Base-by-base conservation (phyloP, 1,140 invertebrate genomes). In the Amphibalanus amphitrite region DNA sequence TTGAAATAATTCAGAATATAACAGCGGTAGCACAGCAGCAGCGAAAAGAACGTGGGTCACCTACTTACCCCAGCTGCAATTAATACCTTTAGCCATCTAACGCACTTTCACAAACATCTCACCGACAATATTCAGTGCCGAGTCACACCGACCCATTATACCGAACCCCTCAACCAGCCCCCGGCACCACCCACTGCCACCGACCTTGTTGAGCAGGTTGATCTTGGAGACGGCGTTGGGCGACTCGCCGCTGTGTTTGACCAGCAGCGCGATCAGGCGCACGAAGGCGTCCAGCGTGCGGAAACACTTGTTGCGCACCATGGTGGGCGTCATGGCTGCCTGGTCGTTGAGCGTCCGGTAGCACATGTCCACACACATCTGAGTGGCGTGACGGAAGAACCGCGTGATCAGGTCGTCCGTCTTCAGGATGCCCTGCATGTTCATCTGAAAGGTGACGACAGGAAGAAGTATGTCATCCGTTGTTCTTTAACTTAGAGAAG, bases 341-440 rank as follows among this genome's bases (percentile, higher is more conserved):
- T 84, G 83, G 40, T 83, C 82, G n/a, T 87, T 78, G 23, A 91
- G 79, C 6, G 87, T 83, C 72, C 93, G 85, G 80, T 97, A 97
- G 69, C 93, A 94, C 69, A 95, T 86, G 77, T 98, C 95, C 0
- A 97, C 91, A 80, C 96, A 98, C 84, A 98, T 90, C 79, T 98
- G 94, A 0, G 94, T 96, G 69, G 93, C 95, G 28, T 97, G 86
- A 30, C 96, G 87, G 84, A 99, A 98, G 82, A 99, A 99, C 73
- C 95, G 81, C 0, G 94, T 95, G 70, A 99, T 97, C 72, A 96
- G 84, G 79, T 99, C 96, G 77, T 99, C 97, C 0, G 93, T 96
- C 79, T 98, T 97, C 23, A 98, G 81, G 69, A 99, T 95, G 3
- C 96, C 96, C 75, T 97, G 93, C 72, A 91, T 85, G 77, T 97